A percentile compares a stretch with the other conserved stretches of the same genome.
These are phyloP conservation scores for Ptychadena robeensis DNA, from an alignment of 2,797 vertebrate genomes.

Conservation along the genomic window DNA sequence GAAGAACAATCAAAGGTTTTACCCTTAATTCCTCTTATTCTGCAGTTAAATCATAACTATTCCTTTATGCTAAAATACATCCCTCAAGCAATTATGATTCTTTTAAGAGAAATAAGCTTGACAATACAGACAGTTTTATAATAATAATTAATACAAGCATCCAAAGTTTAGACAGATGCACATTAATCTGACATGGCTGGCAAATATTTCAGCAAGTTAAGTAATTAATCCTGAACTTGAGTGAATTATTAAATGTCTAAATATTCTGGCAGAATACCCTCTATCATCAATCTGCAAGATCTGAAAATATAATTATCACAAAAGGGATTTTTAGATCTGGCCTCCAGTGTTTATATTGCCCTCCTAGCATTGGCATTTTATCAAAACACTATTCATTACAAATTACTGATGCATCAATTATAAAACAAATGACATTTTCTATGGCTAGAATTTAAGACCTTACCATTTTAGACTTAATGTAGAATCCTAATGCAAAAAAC, in stretches of 20 bases:
- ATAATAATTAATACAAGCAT: slow-evolving; percentile 5
- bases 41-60: not conserved
- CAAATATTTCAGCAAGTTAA: slow-evolving; percentile 20
- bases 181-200: not conserved
- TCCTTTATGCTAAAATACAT: not conserved
- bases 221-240: slow-evolving; percentile 18
- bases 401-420: slow-evolving; percentile 12
- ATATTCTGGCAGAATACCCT: slow-evolving; percentile 22
- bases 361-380: not conserved
- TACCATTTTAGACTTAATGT: not conserved
- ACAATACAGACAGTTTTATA: not conserved
- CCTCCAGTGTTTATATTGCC: not conserved
- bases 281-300: slow-evolving; percentile 15
- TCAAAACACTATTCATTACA: not conserved
- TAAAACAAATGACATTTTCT: not conserved
- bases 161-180: slow-evolving; percentile 21
- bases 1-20: not conserved
- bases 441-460: not conserved
- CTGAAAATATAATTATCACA: slow-evolving; percentile 26
- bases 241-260: slow-evolving; percentile 29
- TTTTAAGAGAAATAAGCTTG: not conserved
- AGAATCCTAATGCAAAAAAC: too few species aligned
- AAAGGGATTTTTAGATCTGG: not conserved
- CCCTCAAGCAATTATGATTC: not conserved
- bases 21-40: not conserved